Conservation (phyloP, 2,888 invertebrate species). For the Watsonalla cultraria region DNA sequence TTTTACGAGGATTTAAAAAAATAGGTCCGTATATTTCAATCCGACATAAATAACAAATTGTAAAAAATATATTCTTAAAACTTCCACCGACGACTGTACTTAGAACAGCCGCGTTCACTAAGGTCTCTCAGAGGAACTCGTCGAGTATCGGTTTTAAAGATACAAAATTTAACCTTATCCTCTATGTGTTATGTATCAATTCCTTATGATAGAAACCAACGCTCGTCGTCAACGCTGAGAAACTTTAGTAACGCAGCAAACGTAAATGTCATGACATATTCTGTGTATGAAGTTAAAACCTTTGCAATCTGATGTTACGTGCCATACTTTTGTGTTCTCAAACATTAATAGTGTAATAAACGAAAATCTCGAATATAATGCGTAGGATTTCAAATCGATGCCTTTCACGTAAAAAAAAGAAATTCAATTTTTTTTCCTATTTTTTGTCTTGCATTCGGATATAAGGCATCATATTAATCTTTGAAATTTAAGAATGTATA, state of each 20-base stretch:
- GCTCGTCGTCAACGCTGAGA: no score
- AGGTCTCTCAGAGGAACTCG: no score
- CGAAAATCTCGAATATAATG: conserved; percentile 50
- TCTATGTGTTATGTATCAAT: no score
- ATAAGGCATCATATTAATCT: no score
- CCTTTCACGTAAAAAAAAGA: conserved; percentile 1
- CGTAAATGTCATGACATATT: conserved; percentile 47
- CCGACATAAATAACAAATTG: no score
- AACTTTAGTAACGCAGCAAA: no score
- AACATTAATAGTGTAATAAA: conserved; percentile 35
- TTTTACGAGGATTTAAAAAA: no score
- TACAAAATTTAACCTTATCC: no score
- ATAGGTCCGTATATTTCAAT: no score
- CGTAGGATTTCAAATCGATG: conserved; percentile 12
- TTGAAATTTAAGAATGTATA: no score
- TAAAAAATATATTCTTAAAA: neutral
- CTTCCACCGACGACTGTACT: conserved; percentile 32
- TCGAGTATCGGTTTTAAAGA: no score
- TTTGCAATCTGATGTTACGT: conserved; percentile 67
- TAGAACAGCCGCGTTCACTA: conserved; percentile 3
- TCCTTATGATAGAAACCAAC: no score
- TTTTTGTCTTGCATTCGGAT: neutral
- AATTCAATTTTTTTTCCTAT: neutral
- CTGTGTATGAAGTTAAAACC: conserved; percentile 23
- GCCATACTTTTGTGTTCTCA: conserved; percentile 66